Base-by-base conservation (phyloP, 1,140 invertebrate genomes). In the Drosophila erecta region DNA sequence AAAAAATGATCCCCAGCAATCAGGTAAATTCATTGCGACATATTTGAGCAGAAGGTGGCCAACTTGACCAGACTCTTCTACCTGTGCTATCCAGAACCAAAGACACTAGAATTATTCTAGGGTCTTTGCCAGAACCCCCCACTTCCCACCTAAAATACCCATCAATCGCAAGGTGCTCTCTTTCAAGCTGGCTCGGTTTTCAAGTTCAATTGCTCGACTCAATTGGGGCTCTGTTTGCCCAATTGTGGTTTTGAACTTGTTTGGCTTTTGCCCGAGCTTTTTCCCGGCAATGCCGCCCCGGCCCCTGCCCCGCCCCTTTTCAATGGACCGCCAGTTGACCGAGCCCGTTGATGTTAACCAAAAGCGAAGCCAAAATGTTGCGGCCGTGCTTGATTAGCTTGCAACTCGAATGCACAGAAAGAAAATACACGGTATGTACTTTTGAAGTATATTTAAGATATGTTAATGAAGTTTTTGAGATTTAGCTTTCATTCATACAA, bases 241-340 rank as follows among this genome's bases (percentile, higher is more conserved):
- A 89, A 89, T 89, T 89, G 84, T 66, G 84, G 84, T 89, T 89
- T 89, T 86, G 78, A 86, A 86, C 81, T 86, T 89, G 84, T 89
- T 89, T 77, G 77, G 79, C 71, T 87, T 89, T 83, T 73, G 76
- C 76, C 66, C 67, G 46, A 61, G 64, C 64, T 30, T 60, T 44
- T 62, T 5, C 35, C 41, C 41, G 46, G 55, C 30, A 54, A n/a
- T 35, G 33, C 53, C 56, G 53, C 47, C 37, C 35, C 14, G 17
- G 12, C 46, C 41, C 14, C 27, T 43, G 4, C 4, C n/a, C 14
- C 24, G 20, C 38, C 30, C 40, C 30, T 53, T 53, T 53, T 10
- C 60, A 59, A 62, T 65, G 78, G 37, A 80, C 79, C 76, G 69
- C 70, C 85, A 87, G 64, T 76, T 67, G 81, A 78, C 65, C 70